Percentiles rank a stretch among this genome's conserved stretches.
Conservation (phyloP, 1,140 invertebrate genomes). For the Belonocnema kinseyi region DNA sequence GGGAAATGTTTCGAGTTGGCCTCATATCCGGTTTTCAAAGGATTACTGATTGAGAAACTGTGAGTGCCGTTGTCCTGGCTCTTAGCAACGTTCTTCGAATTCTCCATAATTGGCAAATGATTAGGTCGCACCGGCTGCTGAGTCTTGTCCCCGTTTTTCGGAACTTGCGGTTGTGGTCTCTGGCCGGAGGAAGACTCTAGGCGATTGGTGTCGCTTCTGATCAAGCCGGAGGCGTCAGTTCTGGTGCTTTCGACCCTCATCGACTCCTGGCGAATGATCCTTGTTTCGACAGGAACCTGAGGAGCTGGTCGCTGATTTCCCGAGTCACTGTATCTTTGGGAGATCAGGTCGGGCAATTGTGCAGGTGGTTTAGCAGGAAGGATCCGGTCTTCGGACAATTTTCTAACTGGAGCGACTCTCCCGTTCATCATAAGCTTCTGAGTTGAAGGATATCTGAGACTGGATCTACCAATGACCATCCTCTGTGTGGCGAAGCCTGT, state of each 20-base stretch:
- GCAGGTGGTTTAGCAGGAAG: conserved; percentile 54
- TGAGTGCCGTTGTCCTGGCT: conserved; percentile 48
- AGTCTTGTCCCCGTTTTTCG: conserved; percentile 9
- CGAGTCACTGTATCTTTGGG: conserved; percentile 63
- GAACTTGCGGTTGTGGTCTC: conserved; percentile 69
- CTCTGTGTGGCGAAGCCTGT: conserved; percentile 65
- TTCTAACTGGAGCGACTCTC: conserved; percentile 67
- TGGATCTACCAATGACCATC: conserved; percentile 68
- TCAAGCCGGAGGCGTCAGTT: conserved; percentile 53
- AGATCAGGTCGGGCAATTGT: conserved; percentile 65
- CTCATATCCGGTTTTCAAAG: conserved; percentile 62
- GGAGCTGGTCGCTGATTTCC: conserved; percentile 54
- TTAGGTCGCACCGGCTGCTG: conserved; percentile 51
- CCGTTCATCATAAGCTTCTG: conserved; percentile 76
- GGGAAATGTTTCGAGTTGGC: conserved; percentile 59
- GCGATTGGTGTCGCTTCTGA: conserved; percentile 51
- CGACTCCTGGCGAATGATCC: conserved; percentile 67
- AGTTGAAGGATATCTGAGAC: conserved; percentile 69
- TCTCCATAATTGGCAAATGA: conserved; percentile 49
- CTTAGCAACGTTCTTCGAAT: conserved; percentile 45
- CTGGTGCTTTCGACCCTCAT: conserved; percentile 61
- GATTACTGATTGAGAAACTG: conserved; percentile 51
- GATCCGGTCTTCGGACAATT: conserved; percentile 56
- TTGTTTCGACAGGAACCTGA: conserved; percentile 52
- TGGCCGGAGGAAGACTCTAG: conserved; percentile 62